These are phyloP conservation scores for Homarus gammarus DNA, from an alignment of 2,888 invertebrate genomes.

Conservation along the genomic window DNA sequence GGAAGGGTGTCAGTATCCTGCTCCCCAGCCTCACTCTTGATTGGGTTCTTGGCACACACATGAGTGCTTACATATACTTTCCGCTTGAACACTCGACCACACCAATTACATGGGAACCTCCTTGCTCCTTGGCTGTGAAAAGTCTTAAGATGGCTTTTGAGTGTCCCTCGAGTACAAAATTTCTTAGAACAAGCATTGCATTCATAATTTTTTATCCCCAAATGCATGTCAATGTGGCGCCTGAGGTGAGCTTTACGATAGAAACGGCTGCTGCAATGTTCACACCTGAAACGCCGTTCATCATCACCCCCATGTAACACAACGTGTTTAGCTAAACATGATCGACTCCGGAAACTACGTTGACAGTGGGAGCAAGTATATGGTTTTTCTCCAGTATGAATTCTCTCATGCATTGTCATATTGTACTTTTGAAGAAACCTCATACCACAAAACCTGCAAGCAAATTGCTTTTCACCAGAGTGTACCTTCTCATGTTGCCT, in stretches of 20 bases:
- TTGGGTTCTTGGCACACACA: conserved; percentile 40
- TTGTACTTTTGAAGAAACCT: conserved; percentile 72
- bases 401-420: conserved; percentile 72
- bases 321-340: conserved; percentile 66
- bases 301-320: conserved; percentile 70
- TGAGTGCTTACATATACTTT: conserved; percentile 69
- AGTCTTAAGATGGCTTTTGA: conserved; percentile 59
- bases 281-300: conserved; percentile 59
- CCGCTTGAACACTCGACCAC: conserved; percentile 65
- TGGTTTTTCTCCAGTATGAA: conserved; percentile 71
- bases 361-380: conserved; percentile 63
- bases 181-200: conserved; percentile 64
- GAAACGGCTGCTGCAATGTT: conserved; percentile 63
- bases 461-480: conserved; percentile 63
- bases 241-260: conserved; percentile 70
- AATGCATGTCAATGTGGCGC: conserved; percentile 68
- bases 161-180: conserved; percentile 55
- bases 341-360: conserved; percentile 66
- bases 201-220: conserved; percentile 68
- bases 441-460: conserved; percentile 68
- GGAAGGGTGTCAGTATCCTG: not conserved
- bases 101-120: conserved; percentile 63
- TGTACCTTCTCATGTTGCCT: conserved; percentile 70
- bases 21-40: conserved; percentile 12
- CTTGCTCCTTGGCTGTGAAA: conserved; percentile 68